Evolutionary conservation across 2,888 invertebrate genomes (phyloP).

Genomic region (Andrena flavipes): DNA sequence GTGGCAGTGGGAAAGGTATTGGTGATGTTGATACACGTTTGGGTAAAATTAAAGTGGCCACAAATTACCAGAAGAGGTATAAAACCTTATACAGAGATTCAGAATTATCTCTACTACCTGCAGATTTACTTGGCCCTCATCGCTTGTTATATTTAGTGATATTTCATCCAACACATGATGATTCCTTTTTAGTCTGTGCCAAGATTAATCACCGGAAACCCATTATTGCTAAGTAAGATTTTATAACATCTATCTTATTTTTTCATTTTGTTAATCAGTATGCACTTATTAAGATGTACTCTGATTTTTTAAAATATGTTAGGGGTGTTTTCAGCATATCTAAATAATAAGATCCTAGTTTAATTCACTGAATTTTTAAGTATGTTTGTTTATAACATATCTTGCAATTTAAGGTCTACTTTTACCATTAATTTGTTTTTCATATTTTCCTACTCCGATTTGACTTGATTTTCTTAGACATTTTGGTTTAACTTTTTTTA

Average conservation of each 20-base stretch:
- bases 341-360: no score
- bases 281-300: neutral
- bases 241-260: neutral
- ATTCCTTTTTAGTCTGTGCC: slow-evolving; percentile 93
- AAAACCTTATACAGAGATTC: slow-evolving; percentile 90
- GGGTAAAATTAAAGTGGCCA: slow-evolving; percentile 91
- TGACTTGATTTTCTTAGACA: no score
- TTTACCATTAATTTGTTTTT: no score
- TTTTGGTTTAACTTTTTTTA: slow-evolving; percentile 1
- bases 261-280: neutral
- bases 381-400: no score
- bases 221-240: slow-evolving; percentile 89
- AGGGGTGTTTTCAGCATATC: no score
- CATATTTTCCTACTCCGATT: no score
- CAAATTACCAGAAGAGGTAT: slow-evolving; percentile 86
- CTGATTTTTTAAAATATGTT: neutral
- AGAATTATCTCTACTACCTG: slow-evolving; percentile 89
- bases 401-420: no score
- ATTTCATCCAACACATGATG: slow-evolving; percentile 91
- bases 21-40: slow-evolving; percentile 93
- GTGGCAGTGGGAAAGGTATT: slow-evolving; percentile 88
- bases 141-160: slow-evolving; percentile 93
- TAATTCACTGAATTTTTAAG: no score
- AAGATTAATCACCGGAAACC: slow-evolving; percentile 90
- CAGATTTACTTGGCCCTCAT: slow-evolving; percentile 91